phyloP scores from a whole-genome alignment of 2,113 vertebrate species.

The Salvelinus alpinus region DNA sequence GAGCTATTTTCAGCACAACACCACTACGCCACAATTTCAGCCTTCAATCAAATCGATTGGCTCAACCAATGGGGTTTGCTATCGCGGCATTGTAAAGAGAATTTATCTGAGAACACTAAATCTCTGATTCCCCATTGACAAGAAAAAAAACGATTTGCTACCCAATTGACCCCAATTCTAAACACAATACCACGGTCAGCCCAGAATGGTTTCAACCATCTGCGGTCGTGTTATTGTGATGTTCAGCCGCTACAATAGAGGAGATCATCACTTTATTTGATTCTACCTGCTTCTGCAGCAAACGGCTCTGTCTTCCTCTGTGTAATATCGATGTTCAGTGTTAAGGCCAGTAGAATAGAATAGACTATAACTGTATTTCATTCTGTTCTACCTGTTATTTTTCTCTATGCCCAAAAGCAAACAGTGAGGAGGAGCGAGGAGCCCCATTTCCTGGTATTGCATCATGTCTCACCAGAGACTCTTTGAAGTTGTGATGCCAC shows the following conservation, averaged over 20 bases:
- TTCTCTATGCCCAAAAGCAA: constrained; percentile 43
- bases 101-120: too few species aligned
- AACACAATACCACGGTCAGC: constrained; percentile 56
- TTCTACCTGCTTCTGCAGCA: too few species aligned
- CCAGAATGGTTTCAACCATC: constrained; percentile 53
- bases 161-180: constrained; percentile 29
- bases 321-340: constrained; percentile 2
- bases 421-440: constrained; percentile 24
- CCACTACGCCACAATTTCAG: constrained; percentile 64
- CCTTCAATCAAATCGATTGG: constrained; percentile 26
- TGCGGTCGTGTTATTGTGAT: constrained; percentile 10
- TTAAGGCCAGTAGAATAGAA: constrained; percentile 11
- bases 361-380: background rate
- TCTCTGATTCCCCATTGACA: constrained; percentile 11
- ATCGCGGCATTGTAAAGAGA: too few species aligned
- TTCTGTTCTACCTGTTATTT: constrained; percentile 48
- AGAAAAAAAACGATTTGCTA: background rate
- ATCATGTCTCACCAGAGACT: constrained; percentile 48
- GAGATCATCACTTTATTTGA: too few species aligned
- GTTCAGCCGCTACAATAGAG: too few species aligned
- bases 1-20: constrained; percentile 32
- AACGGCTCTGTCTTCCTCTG: too few species aligned
- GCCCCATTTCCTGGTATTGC: constrained; percentile 62
- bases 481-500: constrained; percentile 71
- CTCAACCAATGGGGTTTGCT: too few species aligned